Base-by-base conservation (phyloP, 2,888 invertebrate genomes). In the Hartigia nigra region DNA sequence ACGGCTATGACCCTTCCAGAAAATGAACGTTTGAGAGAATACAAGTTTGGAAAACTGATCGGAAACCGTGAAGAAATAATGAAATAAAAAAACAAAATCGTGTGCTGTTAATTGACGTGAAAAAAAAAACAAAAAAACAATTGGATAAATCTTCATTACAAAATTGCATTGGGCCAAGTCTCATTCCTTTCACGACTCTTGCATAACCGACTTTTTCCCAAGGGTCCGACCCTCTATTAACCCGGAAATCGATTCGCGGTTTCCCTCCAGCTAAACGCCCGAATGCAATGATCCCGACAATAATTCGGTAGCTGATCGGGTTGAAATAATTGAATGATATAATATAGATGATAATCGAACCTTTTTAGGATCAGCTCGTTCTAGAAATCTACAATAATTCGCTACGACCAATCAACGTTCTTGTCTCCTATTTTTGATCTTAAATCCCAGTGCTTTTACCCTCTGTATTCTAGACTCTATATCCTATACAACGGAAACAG, bases 221-320 rank as follows among this genome's bases (percentile, higher is more conserved):
- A 82, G 83, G 85, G 81, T 78, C 69, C 76, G n/a, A 70, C 81
- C 75, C 76, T 70, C 83, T 87, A 84, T 88, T 87, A 86, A 87
- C 85, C 83, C 84, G 82, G 82, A 85, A 86, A 89, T 90, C 86
- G 89, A 88, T 88, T 87, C 81, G 87, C 78, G 86, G 87, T 86
- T 83, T 31, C 31, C 37, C 55, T 55, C 34, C 0, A 36, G 75
- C 75, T 39, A 75, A 75, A 31, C n/a, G n/a, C 36, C 72, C 23
- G 72, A 14, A 34, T 34, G 72, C 72, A 34, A 23, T 72, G 72
- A 72, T 72, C 72, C 23, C 72, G 72, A 72, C 72, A 34, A 72
- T 72, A 34, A 72, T 72, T 72, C 72, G 72, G 23, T 55, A 23
- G 14, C 23, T 23, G 55, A 55, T 23, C 55, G 23, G 23, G 23